Evolutionary conservation across 2,888 invertebrate species (phyloP), one percentile per base, ranked within the genome.

Genomic region (Coecobrya sp.): DNA sequence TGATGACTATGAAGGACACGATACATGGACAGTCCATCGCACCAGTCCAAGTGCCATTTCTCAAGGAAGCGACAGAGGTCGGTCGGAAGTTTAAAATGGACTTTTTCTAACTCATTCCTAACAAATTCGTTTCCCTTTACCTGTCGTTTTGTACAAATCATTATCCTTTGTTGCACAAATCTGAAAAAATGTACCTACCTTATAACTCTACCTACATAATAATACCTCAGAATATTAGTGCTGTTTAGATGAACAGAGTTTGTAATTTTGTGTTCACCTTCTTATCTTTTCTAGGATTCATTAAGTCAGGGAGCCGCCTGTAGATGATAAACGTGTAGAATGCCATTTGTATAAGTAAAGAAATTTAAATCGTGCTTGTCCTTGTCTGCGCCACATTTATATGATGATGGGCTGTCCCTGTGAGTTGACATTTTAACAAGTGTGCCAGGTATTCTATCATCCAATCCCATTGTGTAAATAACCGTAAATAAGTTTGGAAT

Each of bases 281-380:
- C 65, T 90, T 86, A 65, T 91, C 52, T 86, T 81, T 90, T 79
- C 79, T 90, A 91, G 91, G 91, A 42, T 91, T 79, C 86, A 86
- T 91, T 81, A 91, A 91, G 70, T 49, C 91, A 86, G 91, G 91
- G 81, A 91, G 91, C 91, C 91, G 91, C 22, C 86, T 91, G 49
- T 91, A 86, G 79, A 76, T 86, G 87, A 87, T 76, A 55, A 55
- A 65, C 52, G 27, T 62, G 11, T 89, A 68, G 25, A 42, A 65
- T 79, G 88, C 88, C 76, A 82, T 82, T 89, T 73, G 49, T 89
- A 49, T 82, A 81, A 81, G 68, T 86, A 70, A 55, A 25, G 3
- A 49, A 10, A 13, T 76, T 30, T 16, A n/a, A 16, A n/a, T 52
- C n/a, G 19, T 22, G 19, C 3, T 27, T 81, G 81, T 59, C 81